Base-by-base conservation (phyloP, 2,888 invertebrate species). In the Cheilosia vernalis region DNA sequence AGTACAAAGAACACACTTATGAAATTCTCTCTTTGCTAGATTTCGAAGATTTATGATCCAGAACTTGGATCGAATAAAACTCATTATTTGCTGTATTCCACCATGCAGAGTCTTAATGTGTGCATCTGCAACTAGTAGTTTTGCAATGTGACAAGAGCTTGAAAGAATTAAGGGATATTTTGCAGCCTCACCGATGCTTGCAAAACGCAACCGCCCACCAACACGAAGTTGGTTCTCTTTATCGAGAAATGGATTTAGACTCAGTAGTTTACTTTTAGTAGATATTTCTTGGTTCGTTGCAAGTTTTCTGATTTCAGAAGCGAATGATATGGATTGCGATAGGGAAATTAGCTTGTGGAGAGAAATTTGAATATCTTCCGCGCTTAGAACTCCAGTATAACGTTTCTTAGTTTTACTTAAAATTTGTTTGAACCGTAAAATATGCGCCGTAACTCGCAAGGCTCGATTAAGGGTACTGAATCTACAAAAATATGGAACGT, bases 91-190 rank as follows among this genome's bases (percentile, higher is more conserved):
- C 37, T 58, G 55, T 1, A 30, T 15, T 30, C 55, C 55, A 17
- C 55, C 55, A 30, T 55, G 55, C 5, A 55, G n/a, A 7, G 55
- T 55, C 9, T n/a, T 55, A 17, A 17, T n/a, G 17, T 55, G 55
- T 4, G 55, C 55, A 17, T 37, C 37, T 10, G n/a, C 15, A 30
- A 55, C 47, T 19, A 47, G 1, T 7, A 47, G 19, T 47, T 19
- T 19, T 19, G 47, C 5, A 0, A 47, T 0, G 2, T n/a, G 17
- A 17, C 17, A 47, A 47, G 47, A 47, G 19, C 19, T 19, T 2
- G 19, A 19, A 6, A 47, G 9, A 9, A 47, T 47, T 17, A 10
- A 9, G 1, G 19, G 47, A 47, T 47, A 3, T 19, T 6, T 47
- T 6, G 10, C 17, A 1, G 4, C 1, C 9, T 47, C 19, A 7